Conservation (phyloP, 2,888 invertebrate species). For the Pardosa pseudoannulata region DNA sequence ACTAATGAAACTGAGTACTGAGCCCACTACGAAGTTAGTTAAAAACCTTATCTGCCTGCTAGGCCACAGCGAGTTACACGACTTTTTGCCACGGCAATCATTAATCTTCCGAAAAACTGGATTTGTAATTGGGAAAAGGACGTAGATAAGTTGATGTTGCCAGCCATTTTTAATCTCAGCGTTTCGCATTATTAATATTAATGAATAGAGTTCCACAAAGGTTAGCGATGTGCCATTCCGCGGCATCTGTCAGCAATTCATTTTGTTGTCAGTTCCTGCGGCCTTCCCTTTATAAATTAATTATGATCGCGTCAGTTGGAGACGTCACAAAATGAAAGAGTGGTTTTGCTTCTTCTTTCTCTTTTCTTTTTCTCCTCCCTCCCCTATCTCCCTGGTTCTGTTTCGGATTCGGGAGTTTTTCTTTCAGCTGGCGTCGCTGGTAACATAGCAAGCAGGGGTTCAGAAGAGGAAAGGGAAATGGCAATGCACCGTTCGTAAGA, state of each 20-base stretch:
- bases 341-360: background rate
- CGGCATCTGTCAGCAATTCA: conserved; percentile 68
- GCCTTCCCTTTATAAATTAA: conserved; percentile 65
- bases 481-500: too few species aligned
- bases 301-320: conserved; percentile 56
- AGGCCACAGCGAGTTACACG: conserved; percentile 62
- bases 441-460: too few species aligned
- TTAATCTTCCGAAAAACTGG: conserved; percentile 68
- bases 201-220: conserved; percentile 51
- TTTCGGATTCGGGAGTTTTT: background rate
- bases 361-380: background rate
- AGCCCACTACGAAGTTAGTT: conserved; percentile 9
- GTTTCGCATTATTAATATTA: conserved; percentile 71
- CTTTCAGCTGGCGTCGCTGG: too few species aligned
- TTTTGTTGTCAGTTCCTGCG: conserved; percentile 62
- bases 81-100: conserved; percentile 64
- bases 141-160: conserved; percentile 60
- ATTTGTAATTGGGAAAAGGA: conserved; percentile 67
- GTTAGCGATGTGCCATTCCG: conserved; percentile 44
- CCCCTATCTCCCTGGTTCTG: background rate
- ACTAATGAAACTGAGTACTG: conserved; percentile 30
- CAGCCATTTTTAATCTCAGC: conserved; percentile 60
- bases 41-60: conserved; percentile 58
- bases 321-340: conserved; percentile 35
- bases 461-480: too few species aligned